A percentile compares a stretch with the other conserved stretches of the same genome.
Evolutionary conservation across 2,113 vertebrate species (phyloP).

Genomic region (Psittacula cyanocephala): DNA sequence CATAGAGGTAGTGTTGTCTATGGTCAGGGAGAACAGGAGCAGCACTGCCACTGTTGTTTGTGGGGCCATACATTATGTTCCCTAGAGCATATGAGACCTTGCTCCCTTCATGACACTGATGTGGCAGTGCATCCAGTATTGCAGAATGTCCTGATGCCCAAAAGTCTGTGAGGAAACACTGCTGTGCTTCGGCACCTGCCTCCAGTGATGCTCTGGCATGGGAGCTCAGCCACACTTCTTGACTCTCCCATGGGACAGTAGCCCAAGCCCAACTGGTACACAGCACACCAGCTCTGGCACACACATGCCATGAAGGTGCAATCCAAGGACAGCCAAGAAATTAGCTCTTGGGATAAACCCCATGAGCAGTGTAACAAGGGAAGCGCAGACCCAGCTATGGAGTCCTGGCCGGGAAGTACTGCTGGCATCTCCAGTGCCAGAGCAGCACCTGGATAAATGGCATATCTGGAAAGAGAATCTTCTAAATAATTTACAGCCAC

Average conservation of each 20-base stretch:
- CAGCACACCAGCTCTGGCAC: background rate
- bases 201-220: fast-evolving
- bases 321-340: background rate
- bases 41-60: background rate
- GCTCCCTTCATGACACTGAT: background rate
- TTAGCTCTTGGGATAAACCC: background rate
- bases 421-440: background rate
- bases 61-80: background rate
- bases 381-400: background rate
- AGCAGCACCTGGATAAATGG: background rate
- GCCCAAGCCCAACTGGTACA: background rate
- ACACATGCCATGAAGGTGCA: background rate
- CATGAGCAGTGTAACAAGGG: background rate
- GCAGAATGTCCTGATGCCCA: background rate
- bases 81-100: background rate
- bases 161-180: background rate
- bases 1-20: background rate
- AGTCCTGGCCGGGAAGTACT: background rate
- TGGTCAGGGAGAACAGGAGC: background rate
- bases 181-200: background rate
- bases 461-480: background rate
- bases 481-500: background rate
- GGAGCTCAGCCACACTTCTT: background rate
- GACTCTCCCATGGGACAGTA: background rate
- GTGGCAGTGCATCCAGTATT: background rate